Evolutionary conservation across 2,888 invertebrate species (phyloP).

Genomic region (Thyatira batis): DNA sequence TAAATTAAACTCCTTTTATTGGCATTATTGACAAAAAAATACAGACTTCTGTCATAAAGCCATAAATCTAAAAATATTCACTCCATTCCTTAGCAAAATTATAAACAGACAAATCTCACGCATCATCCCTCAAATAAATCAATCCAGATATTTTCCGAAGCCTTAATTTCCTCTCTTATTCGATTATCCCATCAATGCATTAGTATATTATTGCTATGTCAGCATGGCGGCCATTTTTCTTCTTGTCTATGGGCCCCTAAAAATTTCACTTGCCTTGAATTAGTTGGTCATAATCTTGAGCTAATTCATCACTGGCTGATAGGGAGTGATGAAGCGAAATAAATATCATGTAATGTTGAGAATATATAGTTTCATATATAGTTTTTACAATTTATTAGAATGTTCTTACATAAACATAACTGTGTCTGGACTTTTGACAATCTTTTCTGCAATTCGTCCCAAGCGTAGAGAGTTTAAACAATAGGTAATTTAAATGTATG

Average conservation of each 20-base stretch:
- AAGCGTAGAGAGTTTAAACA: too few species aligned
- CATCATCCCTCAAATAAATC: conserved; percentile 42
- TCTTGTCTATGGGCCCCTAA: conserved; percentile 57
- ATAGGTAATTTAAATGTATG: too few species aligned
- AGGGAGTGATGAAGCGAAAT: conserved; percentile 57
- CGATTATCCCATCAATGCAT: conserved; percentile 65
- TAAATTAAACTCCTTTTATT: too few species aligned
- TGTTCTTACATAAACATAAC: too few species aligned
- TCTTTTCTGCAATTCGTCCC: too few species aligned
- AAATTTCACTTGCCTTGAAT: conserved; percentile 65
- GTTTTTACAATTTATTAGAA: too few species aligned
- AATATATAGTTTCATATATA: neutral
- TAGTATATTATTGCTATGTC: conserved; percentile 63
- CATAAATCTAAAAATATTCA: neutral
- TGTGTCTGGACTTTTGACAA: too few species aligned
- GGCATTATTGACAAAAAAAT: too few species aligned
- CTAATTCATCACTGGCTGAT: conserved; percentile 65
- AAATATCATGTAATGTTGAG: conserved; percentile 24
- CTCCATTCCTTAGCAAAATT: neutral
- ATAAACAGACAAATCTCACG: conserved; percentile 9
- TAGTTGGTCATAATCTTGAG: conserved; percentile 60
- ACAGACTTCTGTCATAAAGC: too few species aligned
- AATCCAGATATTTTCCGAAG: conserved; percentile 48
- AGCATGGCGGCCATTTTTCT: conserved; percentile 67
- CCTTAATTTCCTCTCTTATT: conserved; percentile 66